Percentiles rank a stretch among this genome's conserved stretches.
These are phyloP conservation scores for Aphis gossypii DNA, from an alignment of 1,140 invertebrate species.

Conservation along the genomic window DNA sequence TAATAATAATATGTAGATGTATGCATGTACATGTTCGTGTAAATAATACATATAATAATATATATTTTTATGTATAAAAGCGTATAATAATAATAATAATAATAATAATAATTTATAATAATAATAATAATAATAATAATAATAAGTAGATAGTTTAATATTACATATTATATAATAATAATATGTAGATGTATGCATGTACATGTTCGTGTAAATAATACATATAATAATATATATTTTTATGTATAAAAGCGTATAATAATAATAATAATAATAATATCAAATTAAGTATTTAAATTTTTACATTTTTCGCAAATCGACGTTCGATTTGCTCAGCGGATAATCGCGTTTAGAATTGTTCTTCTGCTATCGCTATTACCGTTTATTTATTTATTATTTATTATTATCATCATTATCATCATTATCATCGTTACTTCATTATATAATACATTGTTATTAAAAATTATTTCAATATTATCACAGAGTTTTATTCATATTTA, in stretches of 20 bases:
- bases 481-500: background rate
- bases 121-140: background rate
- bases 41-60: background rate
- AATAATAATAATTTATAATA: too few species aligned
- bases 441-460: constrained; percentile 4
- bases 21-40: constrained; percentile 14
- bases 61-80: constrained; percentile 13
- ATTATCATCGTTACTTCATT: background rate
- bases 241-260: constrained; percentile 18
- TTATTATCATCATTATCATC: constrained; percentile 17
- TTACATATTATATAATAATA: background rate
- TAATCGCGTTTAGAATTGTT: constrained; percentile 5
- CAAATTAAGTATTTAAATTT: background rate
- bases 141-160: constrained; percentile 15
- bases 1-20: constrained; percentile 8
- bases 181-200: constrained; percentile 16
- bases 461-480: constrained; percentile 19
- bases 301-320: background rate
- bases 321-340: background rate
- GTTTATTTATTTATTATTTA: constrained; percentile 16
- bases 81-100: constrained; percentile 7
- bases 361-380: background rate
- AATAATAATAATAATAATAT: constrained; percentile 14
- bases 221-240: background rate
- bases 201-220: constrained; percentile 17